Percentiles rank a stretch among this genome's conserved stretches.
Conservation (phyloP, 2,888 invertebrate genomes). For the Epistrophe grossulariae region DNA sequence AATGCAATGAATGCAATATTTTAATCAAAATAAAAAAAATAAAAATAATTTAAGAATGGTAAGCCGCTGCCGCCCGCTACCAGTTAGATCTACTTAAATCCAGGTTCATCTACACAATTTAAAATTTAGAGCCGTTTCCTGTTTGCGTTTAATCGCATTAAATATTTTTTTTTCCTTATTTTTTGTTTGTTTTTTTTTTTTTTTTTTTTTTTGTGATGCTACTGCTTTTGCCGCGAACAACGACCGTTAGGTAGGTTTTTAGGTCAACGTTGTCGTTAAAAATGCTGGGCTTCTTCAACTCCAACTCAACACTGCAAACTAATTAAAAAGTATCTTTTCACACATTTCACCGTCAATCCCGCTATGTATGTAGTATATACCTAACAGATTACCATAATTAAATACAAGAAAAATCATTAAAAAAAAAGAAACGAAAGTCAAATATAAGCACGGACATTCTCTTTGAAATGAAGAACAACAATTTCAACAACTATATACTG, state of each 20-base stretch:
- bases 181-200: no score
- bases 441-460: slow-evolving; percentile 20
- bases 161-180: background rate
- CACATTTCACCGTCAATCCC: slow-evolving; percentile 55
- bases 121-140: slow-evolving; percentile 57
- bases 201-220: slow-evolving; percentile 44
- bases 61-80: background rate
- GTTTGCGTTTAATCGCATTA: slow-evolving; percentile 38
- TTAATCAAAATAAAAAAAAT: slow-evolving; percentile 5
- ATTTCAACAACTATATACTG: background rate
- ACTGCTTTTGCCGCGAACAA: slow-evolving; percentile 46
- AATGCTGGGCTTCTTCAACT: slow-evolving; percentile 5
- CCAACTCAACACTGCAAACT: slow-evolving; percentile 27
- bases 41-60: no score
- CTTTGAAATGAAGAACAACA: slow-evolving; percentile 10
- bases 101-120: slow-evolving; percentile 39
- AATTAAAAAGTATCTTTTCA: slow-evolving; percentile 59
- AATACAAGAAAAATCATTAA: slow-evolving; percentile 9
- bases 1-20: slow-evolving; percentile 6
- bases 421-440: slow-evolving; percentile 48
- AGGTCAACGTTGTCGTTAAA: slow-evolving; percentile 65
- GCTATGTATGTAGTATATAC: slow-evolving; percentile 16
- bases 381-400: slow-evolving; percentile 49
- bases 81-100: slow-evolving; percentile 33
- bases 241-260: slow-evolving; percentile 70